These are phyloP conservation scores for Bolinopsis microptera DNA, from an alignment of 37 sponge, comb jelly and placozoan genomes.

Conservation along the genomic window DNA sequence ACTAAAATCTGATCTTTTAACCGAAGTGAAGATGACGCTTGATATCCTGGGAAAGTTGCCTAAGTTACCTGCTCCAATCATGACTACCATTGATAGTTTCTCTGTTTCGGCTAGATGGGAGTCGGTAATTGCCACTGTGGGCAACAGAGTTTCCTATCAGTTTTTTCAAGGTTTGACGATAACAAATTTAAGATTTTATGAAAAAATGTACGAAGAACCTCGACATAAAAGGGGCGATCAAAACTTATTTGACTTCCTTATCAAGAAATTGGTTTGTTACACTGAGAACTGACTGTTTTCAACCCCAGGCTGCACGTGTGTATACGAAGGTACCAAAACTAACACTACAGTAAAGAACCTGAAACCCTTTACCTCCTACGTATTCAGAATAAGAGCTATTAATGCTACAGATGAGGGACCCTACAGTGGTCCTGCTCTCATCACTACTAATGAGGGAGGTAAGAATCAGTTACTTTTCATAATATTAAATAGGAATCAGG, in stretches of 20 bases:
- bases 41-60: constrained; percentile 49
- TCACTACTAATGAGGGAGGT: constrained; percentile 58
- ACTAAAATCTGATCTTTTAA: constrained; percentile 19
- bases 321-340: constrained; percentile 21
- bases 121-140: constrained; percentile 1
- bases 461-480: too few relatives aligned
- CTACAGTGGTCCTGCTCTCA: constrained; percentile 56
- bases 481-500: too few relatives aligned
- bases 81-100: constrained; percentile 5
- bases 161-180: constrained; percentile 50
- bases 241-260: too few relatives aligned
- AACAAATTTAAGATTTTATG: neutral
- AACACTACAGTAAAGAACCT: constrained; percentile 5
- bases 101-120: constrained; percentile 56
- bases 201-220: too few relatives aligned
- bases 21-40: constrained; percentile 49
- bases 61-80: constrained; percentile 23
- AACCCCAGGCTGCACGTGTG: constrained; percentile 60
- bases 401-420: constrained; percentile 46
- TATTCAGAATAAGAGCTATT: constrained; percentile 52
- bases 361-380: constrained; percentile 63
- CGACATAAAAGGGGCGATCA: too few relatives aligned
- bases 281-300: too few relatives aligned
- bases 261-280: too few relatives aligned
- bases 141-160: constrained; percentile 3